phyloP scores from a whole-genome alignment of 2,113 vertebrate genomes.

The Symphodus melops region DNA sequence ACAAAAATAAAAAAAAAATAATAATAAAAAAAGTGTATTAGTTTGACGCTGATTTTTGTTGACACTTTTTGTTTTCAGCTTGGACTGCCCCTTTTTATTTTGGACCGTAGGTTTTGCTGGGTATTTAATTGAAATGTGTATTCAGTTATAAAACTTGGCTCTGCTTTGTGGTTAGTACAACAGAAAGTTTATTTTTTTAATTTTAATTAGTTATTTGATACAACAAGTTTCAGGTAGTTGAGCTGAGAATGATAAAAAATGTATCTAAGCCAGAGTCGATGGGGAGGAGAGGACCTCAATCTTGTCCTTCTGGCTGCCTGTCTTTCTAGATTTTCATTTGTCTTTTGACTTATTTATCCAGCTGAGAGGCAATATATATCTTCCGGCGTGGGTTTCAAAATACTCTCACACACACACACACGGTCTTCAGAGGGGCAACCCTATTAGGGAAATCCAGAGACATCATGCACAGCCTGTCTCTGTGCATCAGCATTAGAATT shows the following conservation, averaged over 20 bases:
- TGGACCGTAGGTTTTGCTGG: background rate
- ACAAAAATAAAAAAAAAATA: no score
- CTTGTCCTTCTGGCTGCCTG: constrained; percentile 25
- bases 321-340: constrained; percentile 25
- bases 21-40: no score
- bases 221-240: background rate
- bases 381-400: constrained; percentile 61
- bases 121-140: background rate
- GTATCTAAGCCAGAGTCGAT: background rate
- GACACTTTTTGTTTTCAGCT: background rate
- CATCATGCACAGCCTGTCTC: constrained; percentile 54
- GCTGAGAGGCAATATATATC: constrained; percentile 28
- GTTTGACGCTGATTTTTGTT: background rate
- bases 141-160: background rate
- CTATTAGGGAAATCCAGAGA: constrained; percentile 64
- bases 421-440: constrained; percentile 62
- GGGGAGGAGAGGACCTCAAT: constrained; percentile 28
- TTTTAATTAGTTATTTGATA: background rate
- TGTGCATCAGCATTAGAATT: constrained; percentile 73
- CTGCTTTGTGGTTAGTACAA: background rate
- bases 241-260: constrained; percentile 27
- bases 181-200: background rate
- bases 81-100: background rate
- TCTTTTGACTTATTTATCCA: constrained; percentile 63
- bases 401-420: constrained; percentile 3